Percentiles rank a stretch among this genome's conserved stretches.
These are phyloP conservation scores for Aphaenogaster floridana DNA, from an alignment of 1,140 invertebrate species.

Conservation along the genomic window DNA sequence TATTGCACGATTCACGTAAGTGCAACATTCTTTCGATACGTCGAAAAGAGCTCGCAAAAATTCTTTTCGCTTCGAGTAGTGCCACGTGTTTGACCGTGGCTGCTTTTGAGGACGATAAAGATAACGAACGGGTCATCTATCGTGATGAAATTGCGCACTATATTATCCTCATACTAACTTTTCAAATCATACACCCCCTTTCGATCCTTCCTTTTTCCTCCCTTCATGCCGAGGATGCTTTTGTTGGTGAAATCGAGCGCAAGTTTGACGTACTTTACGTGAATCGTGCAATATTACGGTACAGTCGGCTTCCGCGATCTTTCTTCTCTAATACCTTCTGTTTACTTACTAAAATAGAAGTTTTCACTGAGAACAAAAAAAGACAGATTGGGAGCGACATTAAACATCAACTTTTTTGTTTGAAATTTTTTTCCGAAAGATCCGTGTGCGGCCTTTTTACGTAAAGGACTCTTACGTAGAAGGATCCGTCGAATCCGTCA, in stretches of 20 bases:
- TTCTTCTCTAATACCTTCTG: not conserved
- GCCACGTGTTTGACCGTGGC: not conserved
- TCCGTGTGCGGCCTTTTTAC: not conserved
- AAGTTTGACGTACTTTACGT: not conserved
- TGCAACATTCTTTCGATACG: not conserved
- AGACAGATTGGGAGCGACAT: not conserved
- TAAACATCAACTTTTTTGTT: not conserved
- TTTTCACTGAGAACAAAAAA: not conserved
- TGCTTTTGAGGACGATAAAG: conserved; percentile 23
- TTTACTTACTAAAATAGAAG: not conserved
- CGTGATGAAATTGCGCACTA: conserved; percentile 34
- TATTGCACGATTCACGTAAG: too few relatives aligned
- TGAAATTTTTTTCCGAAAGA: conserved; percentile 9
- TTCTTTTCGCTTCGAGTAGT: not conserved
- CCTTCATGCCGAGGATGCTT: not conserved
- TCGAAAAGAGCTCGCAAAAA: not conserved
- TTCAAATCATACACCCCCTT: conserved; percentile 27
- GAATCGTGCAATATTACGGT: not conserved
- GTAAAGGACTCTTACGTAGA: conserved; percentile 24
- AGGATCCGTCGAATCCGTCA: conserved; percentile 52
- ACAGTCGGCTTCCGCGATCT: not conserved
- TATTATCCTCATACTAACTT: conserved; percentile 31
- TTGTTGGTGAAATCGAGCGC: not conserved
- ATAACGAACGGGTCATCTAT: conserved; percentile 16
- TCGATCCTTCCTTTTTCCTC: conserved; percentile 4